Evolutionary conservation across 1,140 invertebrate genomes (phyloP), one percentile per base, ranked within the genome.

Genomic region (Trichomalopsis sarcophagae): DNA sequence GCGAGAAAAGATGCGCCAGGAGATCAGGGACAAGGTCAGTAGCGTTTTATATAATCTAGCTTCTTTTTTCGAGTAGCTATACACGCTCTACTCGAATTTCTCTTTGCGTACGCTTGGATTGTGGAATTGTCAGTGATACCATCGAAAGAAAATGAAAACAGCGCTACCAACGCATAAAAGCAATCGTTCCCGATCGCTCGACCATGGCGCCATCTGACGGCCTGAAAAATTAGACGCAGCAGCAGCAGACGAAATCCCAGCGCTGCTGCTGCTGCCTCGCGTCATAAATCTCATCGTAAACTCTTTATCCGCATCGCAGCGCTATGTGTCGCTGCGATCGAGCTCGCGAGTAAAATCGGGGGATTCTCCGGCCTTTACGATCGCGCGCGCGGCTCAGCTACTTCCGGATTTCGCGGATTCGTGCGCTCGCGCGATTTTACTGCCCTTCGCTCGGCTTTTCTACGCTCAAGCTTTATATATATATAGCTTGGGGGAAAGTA

Each of bases 1-100:
- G 93, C 94, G 98, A 88, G 98, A 99, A 94, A 98, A 98, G 93
- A 99, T 99, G 97, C 95, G 98, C 91, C 98, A 99, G 93, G 97
- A 98, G 93, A 99, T 99, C 93, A 96, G 98, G 94, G 98, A 99
- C 94, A 99, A 99, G 96, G 98, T 99, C 91, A 93, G 94, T 84
- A 1, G 23, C 21, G 5, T 27, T 66, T 36, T 74, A 55, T 30
- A 50, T 86, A 33, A 50, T 50, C 23, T 74, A 7, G 14, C 17
- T 40, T 27, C 27, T 17, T 68, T 79, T 68, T 40, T 79, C 14
- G 50, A 47, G 11, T 36, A 4, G 33, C 44, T 47, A 47, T 47
- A 27, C 27, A 27, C 27, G 27, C 27, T 47, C 9, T 47, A 47
- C 44, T 47, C 44, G 10, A 47, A 50, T 50, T 50, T 50, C 14